Evolutionary conservation across 1,140 invertebrate genomes (phyloP), one percentile per base, ranked within the genome.

Genomic region (Helicoverpa armigera): DNA sequence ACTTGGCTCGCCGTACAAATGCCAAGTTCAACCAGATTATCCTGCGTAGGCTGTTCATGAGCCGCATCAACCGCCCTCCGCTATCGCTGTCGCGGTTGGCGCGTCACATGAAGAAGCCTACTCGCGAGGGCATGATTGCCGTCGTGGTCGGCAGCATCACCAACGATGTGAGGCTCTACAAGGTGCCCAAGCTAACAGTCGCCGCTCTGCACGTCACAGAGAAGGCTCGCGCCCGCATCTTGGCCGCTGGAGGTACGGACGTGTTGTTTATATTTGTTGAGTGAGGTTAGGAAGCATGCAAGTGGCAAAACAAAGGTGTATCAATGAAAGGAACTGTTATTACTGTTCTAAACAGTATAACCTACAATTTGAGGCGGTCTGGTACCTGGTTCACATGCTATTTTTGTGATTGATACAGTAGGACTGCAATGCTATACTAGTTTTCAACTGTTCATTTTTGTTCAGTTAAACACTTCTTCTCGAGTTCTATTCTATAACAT

Each of bases 11-110:
- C 85, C 97, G 99, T 94, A 99, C 99, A 51, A 97, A 97, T 93
- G 95, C 98, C 76, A 99, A 99, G 95, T 99, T 99, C 95, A 99
- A 99, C 95, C 97, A 97, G 94, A 99, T 99, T 83, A 96, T 99
- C 60, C 93, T 99, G 88, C 98, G 97, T 90, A 96, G 99, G 84
- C 96, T 99, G 83, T 99, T 99, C 95, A 99, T 99, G 99, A 99
- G 98, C 91, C 98, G 97, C 92, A 99, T 97, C 86, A 97, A 99
- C 95, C 96, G 98, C 65, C 98, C 99, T 80, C 99, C 99, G 84
- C 96, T 99, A 86, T 99, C 99, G 3, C 86, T 99, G 80, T 97
- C 98, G 48, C 97, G 98, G 81, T 93, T 99, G 86, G 97, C 96
- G 3, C 96, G 97, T 76, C 96, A 98, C 83, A 98, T 99, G 97